phyloP scores from a whole-genome alignment of 1,140 invertebrate species.

The Drosophila auraria region DNA sequence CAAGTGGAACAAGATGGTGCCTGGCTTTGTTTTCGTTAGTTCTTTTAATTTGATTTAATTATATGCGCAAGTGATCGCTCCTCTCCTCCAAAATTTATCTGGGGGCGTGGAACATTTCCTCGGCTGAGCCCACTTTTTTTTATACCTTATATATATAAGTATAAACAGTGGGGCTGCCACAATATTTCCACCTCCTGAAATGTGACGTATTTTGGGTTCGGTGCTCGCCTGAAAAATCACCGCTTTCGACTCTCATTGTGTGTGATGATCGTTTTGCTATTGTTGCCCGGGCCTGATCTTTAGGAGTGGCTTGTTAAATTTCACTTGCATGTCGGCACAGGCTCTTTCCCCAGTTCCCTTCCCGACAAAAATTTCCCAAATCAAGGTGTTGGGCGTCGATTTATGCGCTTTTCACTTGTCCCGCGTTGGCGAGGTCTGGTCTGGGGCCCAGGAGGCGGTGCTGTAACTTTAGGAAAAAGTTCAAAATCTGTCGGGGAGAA shows the following conservation, averaged over 20 bases:
- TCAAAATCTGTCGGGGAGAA: conserved; percentile 21
- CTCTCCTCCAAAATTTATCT: conserved; percentile 32
- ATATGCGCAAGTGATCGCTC: conserved; percentile 63
- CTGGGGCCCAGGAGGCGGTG: conserved; percentile 35
- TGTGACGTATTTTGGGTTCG: conserved; percentile 76
- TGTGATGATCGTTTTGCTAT: conserved; percentile 63
- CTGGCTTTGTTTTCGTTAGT: conserved; percentile 28
- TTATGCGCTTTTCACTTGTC: conserved; percentile 79
- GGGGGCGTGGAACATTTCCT: conserved; percentile 58
- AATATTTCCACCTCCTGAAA: conserved; percentile 76
- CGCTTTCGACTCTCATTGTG: conserved; percentile 68
- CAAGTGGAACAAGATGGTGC: conserved; percentile 67
- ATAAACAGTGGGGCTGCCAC: conserved; percentile 53
- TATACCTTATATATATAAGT: neutral
- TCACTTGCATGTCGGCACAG: conserved; percentile 78
- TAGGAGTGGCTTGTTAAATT: conserved; percentile 83
- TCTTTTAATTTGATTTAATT: conserved; percentile 82
- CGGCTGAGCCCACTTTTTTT: conserved; percentile 67
- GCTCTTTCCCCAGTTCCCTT: conserved; percentile 19
- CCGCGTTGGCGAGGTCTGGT: conserved; percentile 45
- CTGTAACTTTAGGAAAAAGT: conserved; percentile 36
- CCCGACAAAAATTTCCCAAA: conserved; percentile 20
- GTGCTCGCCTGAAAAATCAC: conserved; percentile 69
- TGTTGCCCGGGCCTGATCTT: conserved; percentile 51
- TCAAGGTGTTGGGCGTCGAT: conserved; percentile 76